phyloP scores from a whole-genome alignment of 2,888 invertebrate genomes.

The Phyto melanocephala region DNA sequence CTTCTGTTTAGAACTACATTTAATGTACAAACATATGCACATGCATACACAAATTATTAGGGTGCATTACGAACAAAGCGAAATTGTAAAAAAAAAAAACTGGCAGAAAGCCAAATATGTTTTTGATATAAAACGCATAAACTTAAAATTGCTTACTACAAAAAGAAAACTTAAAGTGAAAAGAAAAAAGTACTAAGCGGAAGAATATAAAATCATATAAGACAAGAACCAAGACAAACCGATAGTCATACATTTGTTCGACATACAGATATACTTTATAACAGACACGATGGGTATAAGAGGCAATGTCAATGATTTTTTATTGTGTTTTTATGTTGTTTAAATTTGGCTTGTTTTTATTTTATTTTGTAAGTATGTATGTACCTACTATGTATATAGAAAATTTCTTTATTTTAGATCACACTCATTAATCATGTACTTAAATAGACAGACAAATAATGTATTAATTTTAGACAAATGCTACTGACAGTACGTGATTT shows the following conservation, averaged over 20 bases:
- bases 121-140: neutral
- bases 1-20: slow-evolving; percentile 35
- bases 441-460: neutral
- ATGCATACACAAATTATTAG: too few species aligned
- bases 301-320: slow-evolving; percentile 48
- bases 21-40: too few species aligned
- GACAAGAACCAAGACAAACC: neutral
- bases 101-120: slow-evolving; percentile 44
- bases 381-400: too few species aligned
- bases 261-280: neutral
- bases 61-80: slow-evolving; percentile 12
- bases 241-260: neutral
- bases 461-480: neutral
- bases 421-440: slow-evolving; percentile 3
- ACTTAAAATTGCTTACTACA: neutral
- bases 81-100: neutral
- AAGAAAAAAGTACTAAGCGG: slow-evolving; percentile 3
- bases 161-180: neutral
- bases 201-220: slow-evolving; percentile 19
- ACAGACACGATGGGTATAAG: slow-evolving; percentile 28
- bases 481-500: slow-evolving; percentile 37
- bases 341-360: neutral
- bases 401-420: slow-evolving; percentile 7
- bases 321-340: slow-evolving; percentile 42
- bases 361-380: neutral